Evolutionary conservation across 2,797 vertebrate genomes (phyloP).

Genomic region (Esox lucius): DNA sequence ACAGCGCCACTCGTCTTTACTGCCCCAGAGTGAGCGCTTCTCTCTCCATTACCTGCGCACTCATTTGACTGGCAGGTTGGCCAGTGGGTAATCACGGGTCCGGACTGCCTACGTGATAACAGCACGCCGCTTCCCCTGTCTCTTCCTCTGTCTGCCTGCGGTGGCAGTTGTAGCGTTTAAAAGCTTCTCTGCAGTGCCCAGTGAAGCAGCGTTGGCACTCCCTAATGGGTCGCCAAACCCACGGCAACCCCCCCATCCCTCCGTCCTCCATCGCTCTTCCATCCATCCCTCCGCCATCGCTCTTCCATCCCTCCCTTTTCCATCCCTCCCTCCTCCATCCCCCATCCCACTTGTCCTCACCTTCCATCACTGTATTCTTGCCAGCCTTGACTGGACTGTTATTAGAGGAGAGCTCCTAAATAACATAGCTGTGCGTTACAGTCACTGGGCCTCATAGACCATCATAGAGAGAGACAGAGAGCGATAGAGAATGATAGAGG

Average conservation of each 20-base stretch:
- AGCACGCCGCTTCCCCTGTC: constrained; percentile 55
- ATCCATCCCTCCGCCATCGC: neutral
- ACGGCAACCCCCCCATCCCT: constrained; percentile 20
- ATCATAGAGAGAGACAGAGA: constrained; percentile 26
- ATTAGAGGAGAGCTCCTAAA: constrained; percentile 45
- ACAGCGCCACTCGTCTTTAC: constrained; percentile 58
- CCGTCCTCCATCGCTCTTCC: constrained; percentile 2
- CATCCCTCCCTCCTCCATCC: constrained; percentile 6
- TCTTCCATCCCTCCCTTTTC: neutral
- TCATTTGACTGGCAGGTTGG: constrained; percentile 70
- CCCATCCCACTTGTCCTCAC: constrained; percentile 27
- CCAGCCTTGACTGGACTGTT: constrained; percentile 18
- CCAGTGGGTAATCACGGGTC: constrained; percentile 54
- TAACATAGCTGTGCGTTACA: constrained; percentile 4
- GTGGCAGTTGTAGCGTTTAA: constrained; percentile 60
- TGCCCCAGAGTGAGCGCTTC: constrained; percentile 60
- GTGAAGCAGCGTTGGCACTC: constrained; percentile 62
- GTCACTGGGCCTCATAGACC: too few species aligned
- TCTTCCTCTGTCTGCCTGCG: constrained; percentile 17
- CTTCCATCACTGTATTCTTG: constrained; percentile 43
- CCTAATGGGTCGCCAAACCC: constrained; percentile 66
- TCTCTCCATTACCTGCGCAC: constrained; percentile 70
- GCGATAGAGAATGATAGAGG: constrained; percentile 48
- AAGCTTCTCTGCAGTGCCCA: constrained; percentile 59
- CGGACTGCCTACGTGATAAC: constrained; percentile 33